phyloP scores from a whole-genome alignment of 2,888 invertebrate genomes.

The Argyresthia albistria region DNA sequence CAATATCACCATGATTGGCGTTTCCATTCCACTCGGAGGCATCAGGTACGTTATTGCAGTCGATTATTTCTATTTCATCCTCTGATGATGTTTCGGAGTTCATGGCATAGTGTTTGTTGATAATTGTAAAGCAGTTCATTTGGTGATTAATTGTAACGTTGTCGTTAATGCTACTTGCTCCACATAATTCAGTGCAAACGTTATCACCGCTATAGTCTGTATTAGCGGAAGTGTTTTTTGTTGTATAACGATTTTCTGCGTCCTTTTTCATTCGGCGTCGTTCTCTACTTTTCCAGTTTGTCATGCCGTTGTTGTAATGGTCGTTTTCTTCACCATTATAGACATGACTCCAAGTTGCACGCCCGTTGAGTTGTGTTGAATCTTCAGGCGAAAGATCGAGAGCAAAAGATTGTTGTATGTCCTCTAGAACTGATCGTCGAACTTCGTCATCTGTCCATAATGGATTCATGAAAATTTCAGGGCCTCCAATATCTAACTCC shows the following conservation, averaged over 20 bases:
- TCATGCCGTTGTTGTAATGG: neutral
- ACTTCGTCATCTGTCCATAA: too few species aligned
- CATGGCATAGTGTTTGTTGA: slow-evolving; percentile 24
- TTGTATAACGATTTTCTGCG: slow-evolving; percentile 9
- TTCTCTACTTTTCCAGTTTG: slow-evolving; percentile 30
- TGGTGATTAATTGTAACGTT: slow-evolving; percentile 19
- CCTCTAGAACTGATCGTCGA: neutral
- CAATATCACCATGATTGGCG: slow-evolving; percentile 18
- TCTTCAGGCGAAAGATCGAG: too few species aligned
- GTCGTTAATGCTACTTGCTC: slow-evolving; percentile 4
- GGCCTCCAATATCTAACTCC: neutral
- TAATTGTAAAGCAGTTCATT: slow-evolving; percentile 34
- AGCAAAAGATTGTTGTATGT: neutral
- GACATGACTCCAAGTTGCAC: slow-evolving; percentile 21
- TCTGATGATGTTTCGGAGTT: slow-evolving; percentile 35
- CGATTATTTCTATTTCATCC: slow-evolving; percentile 7
- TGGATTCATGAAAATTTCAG: too few species aligned
- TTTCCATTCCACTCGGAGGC: neutral
- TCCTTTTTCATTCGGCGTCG: slow-evolving; percentile 20
- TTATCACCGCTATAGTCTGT: slow-evolving; percentile 8
- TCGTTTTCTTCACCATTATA: too few species aligned
- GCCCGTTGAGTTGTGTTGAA: too few species aligned
- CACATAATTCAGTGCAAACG: neutral
- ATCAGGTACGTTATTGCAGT: neutral
- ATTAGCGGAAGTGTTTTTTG: neutral